Conservation (phyloP, 1,140 invertebrate species). For the Panonychus citri region DNA sequence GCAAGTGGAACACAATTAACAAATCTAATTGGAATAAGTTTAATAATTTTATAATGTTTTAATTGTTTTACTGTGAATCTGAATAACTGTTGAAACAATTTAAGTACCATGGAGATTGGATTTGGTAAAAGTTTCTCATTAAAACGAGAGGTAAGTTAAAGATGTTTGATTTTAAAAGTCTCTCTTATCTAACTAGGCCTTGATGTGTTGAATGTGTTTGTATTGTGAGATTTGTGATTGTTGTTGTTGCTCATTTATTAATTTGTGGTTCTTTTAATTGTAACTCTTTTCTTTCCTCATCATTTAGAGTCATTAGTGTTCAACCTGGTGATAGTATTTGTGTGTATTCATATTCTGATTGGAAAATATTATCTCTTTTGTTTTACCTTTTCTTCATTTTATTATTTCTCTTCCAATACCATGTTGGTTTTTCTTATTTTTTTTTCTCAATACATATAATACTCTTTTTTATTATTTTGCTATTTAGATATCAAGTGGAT, state of each 20-base stretch:
- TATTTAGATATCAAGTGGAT: not conserved
- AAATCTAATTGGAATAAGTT: too few relatives aligned
- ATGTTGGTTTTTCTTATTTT: too few relatives aligned
- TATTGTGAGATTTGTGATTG: not conserved
- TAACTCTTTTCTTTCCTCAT: not conserved
- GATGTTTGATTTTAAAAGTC: not conserved
- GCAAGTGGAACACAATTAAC: too few relatives aligned
- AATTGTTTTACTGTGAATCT: too few relatives aligned
- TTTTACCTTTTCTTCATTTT: not conserved
- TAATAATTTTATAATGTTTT: too few relatives aligned
- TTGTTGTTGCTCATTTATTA: not conserved
- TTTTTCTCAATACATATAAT: not conserved
- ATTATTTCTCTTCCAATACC: not conserved
- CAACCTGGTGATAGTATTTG: too few relatives aligned
- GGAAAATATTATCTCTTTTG: too few relatives aligned
- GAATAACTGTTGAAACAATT: too few relatives aligned
- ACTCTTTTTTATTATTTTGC: not conserved
- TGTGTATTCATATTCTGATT: too few relatives aligned
- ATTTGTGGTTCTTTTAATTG: not conserved
- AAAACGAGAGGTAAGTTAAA: not conserved
- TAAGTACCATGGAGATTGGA: not conserved
- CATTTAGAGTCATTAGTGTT: too few relatives aligned
- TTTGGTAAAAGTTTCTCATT: not conserved
- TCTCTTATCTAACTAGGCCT: too few relatives aligned
- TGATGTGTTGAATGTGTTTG: not conserved